Conservation (phyloP, 2,113 vertebrate genomes). For the Shinisaurus crocodilurus region DNA sequence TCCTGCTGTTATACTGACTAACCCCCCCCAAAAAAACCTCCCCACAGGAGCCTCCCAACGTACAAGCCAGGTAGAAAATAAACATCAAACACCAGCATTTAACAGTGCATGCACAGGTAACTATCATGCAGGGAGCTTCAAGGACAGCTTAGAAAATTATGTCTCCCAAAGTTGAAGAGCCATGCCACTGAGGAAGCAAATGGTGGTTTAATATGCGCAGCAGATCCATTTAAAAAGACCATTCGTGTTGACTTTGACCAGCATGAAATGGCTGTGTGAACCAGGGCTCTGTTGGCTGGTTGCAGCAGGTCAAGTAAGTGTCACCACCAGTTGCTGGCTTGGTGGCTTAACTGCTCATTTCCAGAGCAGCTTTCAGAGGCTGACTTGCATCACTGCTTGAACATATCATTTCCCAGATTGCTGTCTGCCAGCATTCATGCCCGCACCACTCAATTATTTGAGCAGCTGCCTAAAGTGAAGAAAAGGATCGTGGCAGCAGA, state of each 20-base stretch:
- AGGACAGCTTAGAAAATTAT: constrained; percentile 3
- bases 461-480: constrained; percentile 19
- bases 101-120: background rate
- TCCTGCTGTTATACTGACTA: constrained; percentile 21
- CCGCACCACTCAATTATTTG: constrained; percentile 1
- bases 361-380: constrained; percentile 49
- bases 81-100: background rate
- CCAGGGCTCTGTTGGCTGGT: background rate
- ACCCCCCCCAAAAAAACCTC: too few species aligned
- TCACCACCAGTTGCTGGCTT: constrained; percentile 30
- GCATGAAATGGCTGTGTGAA: background rate
- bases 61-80: constrained; percentile 16
- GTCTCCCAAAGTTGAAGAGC: background rate
- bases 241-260: background rate
- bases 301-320: constrained; percentile 13
- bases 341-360: constrained; percentile 16
- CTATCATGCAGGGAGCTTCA: background rate
- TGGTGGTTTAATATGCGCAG: background rate
- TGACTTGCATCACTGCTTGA: constrained; percentile 45
- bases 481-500: background rate
- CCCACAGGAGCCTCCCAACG: background rate
- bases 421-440: constrained; percentile 28
- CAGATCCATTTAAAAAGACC: background rate
- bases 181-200: background rate
- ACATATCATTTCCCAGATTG: constrained; percentile 44